phyloP scores from a whole-genome alignment of 2,888 invertebrate species.

The Sympetrum striolatum region DNA sequence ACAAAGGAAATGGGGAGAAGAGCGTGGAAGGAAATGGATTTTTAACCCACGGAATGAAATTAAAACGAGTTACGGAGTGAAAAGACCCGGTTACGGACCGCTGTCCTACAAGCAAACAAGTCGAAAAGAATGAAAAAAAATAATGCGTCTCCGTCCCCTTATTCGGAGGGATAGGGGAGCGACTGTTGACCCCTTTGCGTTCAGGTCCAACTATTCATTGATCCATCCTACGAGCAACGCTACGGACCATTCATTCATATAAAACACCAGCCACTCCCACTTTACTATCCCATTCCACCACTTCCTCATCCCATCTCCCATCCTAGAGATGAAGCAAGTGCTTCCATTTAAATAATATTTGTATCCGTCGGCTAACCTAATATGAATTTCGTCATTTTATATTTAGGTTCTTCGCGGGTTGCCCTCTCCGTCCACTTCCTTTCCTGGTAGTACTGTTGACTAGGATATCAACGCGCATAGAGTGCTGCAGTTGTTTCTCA shows the following conservation, averaged over 20 bases:
- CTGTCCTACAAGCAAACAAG: background rate
- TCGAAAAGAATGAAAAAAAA: background rate
- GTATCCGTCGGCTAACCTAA: no score
- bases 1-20: background rate
- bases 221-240: background rate
- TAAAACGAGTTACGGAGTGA: background rate
- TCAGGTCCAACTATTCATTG: conserved; percentile 27
- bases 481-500: no score
- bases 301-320: background rate
- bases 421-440: no score
- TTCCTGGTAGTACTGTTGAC: no score
- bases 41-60: background rate
- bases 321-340: no score
- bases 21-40: background rate
- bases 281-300: background rate
- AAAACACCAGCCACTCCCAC: background rate
- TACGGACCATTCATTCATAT: background rate
- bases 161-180: background rate
- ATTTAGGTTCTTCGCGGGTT: no score
- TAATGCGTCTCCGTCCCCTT: background rate
- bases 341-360: no score
- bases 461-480: no score
- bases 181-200: conserved; percentile 29
- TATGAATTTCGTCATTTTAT: no score
- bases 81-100: background rate